Base-by-base conservation (phyloP, 2,113 vertebrate genomes). In the Calidris pugnax region DNA sequence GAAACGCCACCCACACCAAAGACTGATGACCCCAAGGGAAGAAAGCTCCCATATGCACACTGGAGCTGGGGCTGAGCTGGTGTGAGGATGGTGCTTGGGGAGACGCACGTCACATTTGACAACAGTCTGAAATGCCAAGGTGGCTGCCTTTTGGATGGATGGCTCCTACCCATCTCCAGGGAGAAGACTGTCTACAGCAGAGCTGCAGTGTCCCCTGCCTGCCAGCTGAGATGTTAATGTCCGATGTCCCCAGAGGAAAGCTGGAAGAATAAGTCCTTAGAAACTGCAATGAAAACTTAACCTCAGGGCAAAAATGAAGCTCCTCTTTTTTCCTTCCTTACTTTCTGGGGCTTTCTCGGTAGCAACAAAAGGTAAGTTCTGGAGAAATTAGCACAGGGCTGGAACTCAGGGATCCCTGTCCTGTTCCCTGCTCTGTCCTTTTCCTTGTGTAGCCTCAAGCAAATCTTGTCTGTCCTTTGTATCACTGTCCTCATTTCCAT, bases 81-180 rank as follows among this genome's bases (percentile, higher is more conserved):
- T 33, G 47, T 4, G 37, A 76, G 48, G 33, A 43, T 13, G n/a
- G 76, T 48, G 89, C 76, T 82, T 8, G 27, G 80, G 94, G 89
- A 93, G 66, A 85, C 3, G 15, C 76, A 53, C 27, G 3, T 89
- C 88, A 89, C 48, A 55, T 48, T 2, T 95, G 94, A 95, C 85
- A 89, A 63, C 19, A 53, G 55, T 5, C 71, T 89, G 81, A 91
- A 94, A 82, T 32, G 66, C 88, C 94, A 82, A 89, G 91, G 88
- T 77, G 59, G 85, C 71, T 93, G 94, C 85, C 85, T 95, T 83
- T 62, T 85, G 85, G 91, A 95, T 86, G 76, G 89, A 91, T 82
- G 76, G 72, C 85, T 95, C 66, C 76, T 56, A 35, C 64, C 47
- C 39, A 63, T 83, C 89, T 86, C 89, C 80, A 78, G 91, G 91